Conservation (phyloP, 2,888 invertebrate genomes). For the Drosophila sordidapex region DNA sequence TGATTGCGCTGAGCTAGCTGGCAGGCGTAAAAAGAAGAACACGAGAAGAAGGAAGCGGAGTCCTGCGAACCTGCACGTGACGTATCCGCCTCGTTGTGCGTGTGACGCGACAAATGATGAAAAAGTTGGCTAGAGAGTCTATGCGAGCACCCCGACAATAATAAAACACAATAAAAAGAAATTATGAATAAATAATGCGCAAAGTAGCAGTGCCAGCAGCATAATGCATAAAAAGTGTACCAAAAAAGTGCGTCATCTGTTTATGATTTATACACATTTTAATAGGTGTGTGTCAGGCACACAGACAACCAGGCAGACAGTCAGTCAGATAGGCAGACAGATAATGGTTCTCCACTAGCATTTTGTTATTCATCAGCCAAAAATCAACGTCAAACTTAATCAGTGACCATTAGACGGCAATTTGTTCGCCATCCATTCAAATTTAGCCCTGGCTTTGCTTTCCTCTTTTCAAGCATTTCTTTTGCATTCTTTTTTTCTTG, state of each 20-base stretch:
- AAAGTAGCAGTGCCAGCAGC: slow-evolving; percentile 51
- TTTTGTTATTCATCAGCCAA: slow-evolving; percentile 47
- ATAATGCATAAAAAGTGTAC: slow-evolving; percentile 35
- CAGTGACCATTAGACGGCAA: slow-evolving; percentile 62
- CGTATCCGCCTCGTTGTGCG: slow-evolving; percentile 78
- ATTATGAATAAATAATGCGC: slow-evolving; percentile 78
- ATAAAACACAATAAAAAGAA: slow-evolving; percentile 78
- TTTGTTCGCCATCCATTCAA: slow-evolving; percentile 56
- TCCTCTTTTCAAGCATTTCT: slow-evolving; percentile 2
- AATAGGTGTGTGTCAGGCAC: slow-evolving; percentile 57
- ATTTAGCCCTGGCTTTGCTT: slow-evolving; percentile 18
- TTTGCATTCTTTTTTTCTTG: slow-evolving; percentile 16
- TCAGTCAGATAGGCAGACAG: slow-evolving; percentile 25
- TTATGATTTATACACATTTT: slow-evolving; percentile 76
- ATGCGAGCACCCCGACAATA: slow-evolving; percentile 58
- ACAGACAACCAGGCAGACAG: slow-evolving; percentile 12
- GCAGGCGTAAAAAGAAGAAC: slow-evolving; percentile 64
- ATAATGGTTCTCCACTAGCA: slow-evolving; percentile 11
- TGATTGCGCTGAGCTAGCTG: slow-evolving; percentile 79
- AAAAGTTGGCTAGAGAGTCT: slow-evolving; percentile 35
- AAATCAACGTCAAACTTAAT: slow-evolving; percentile 68
- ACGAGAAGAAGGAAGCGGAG: neutral
- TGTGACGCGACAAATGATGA: slow-evolving; percentile 67
- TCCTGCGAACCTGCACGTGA: slow-evolving; percentile 71
- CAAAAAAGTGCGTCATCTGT: slow-evolving; percentile 69